A percentile compares a stretch with the other conserved stretches of the same genome.
These are phyloP conservation scores for Cuculus canorus DNA, from an alignment of 2,797 vertebrate genomes.

Conservation along the genomic window DNA sequence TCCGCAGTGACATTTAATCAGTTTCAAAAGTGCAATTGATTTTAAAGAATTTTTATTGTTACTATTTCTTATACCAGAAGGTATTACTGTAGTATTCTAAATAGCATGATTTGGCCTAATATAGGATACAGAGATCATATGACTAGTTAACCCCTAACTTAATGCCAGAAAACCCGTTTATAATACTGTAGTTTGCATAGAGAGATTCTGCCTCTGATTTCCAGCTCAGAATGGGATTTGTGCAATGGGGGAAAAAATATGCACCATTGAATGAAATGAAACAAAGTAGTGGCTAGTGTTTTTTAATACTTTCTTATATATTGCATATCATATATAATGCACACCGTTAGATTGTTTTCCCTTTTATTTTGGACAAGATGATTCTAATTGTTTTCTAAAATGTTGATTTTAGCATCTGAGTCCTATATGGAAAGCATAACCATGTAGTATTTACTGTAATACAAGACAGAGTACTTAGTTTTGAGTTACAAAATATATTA, in stretches of 20 bases:
- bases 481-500: too few species aligned
- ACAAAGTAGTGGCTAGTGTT: rapidly evolving
- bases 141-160: background rate
- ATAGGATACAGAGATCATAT: background rate
- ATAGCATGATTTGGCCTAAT: background rate
- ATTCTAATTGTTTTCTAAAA: background rate
- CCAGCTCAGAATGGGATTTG: background rate
- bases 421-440: background rate
- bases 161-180: background rate
- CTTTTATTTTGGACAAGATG: background rate
- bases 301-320: background rate
- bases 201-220: background rate
- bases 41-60: background rate
- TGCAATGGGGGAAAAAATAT: background rate
- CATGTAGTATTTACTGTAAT: too few species aligned
- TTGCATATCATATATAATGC: background rate
- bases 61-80: background rate
- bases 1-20: background rate
- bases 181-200: background rate
- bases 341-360: background rate
- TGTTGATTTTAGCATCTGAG: background rate
- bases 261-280: background rate
- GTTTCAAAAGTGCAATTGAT: background rate
- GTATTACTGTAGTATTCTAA: background rate
- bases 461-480: too few species aligned